Base-by-base conservation (phyloP, 2,113 vertebrate species). In the Coracopsis vasa region DNA sequence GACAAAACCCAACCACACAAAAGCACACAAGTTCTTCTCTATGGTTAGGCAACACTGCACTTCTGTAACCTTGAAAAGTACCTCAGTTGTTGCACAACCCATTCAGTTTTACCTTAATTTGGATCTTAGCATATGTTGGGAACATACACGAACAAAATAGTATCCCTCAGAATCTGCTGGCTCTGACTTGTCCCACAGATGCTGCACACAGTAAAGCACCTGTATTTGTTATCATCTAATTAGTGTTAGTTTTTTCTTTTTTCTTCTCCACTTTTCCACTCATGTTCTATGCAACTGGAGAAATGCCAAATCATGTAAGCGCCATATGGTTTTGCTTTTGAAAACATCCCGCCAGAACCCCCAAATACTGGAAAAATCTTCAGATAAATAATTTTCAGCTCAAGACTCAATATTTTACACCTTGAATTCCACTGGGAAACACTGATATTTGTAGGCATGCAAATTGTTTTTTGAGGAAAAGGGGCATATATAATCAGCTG, bases 171-270 rank as follows among this genome's bases (percentile, higher is more conserved):
- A 93, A 45, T 80, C 61, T 93, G 67, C 86, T 67, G 53, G 27
- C 61, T 82, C 77, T 71, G 84, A 92, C 74, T 82, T 86, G 90
- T 94, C 51, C 58, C 56, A 83, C 58, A 93, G 78, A 58, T 88
- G 24, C 91, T 88, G 60, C 90, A 87, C 92, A 88, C 28, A 73
- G 42, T 85, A 95, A 19, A 90, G 60, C 91, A 98, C 95, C 95
- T 97, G 92, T 88, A 95, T 96, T 96, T 93, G 95, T 97, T 97
- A 97, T 88, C 95, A 97, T 96, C 92, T 97, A 97, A 97, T 98
- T 97, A 97, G 84, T 51, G 66, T 80, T 81, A 86, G 27, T 44
- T 5, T 82, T 95, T 77, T 33, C 33, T 28, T 44, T 35, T 31
- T 60, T 48, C 61, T 60, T 15, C 9, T 25, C 28, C 35, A 69